Conservation (phyloP, 2,113 vertebrate genomes). For the Ptychochromis oligacanthus region DNA sequence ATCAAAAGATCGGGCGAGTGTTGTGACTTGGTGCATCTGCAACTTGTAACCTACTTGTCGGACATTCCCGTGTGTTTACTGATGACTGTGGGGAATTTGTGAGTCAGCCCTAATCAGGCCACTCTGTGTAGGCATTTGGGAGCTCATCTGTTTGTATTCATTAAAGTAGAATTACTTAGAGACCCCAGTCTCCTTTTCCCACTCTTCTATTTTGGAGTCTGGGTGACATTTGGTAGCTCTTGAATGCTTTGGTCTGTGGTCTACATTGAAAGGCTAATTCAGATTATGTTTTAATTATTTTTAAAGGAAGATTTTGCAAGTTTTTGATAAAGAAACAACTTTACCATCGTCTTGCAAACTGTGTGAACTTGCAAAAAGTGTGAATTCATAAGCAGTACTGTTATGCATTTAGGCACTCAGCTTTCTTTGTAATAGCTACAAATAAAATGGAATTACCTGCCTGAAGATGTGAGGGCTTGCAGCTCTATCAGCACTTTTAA, state of each 20-base stretch:
- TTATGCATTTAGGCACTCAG: too few relatives aligned
- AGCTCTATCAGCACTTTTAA: too few relatives aligned
- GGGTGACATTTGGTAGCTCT: background rate
- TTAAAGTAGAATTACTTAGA: conserved; percentile 65
- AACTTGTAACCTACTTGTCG: conserved; percentile 52
- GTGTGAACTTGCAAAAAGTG: too few relatives aligned
- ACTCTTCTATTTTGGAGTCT: conserved; percentile 15
- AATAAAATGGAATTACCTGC: too few relatives aligned
- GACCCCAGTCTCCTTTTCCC: conserved; percentile 17
- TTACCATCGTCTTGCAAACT: too few relatives aligned
- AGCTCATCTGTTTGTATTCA: conserved; percentile 68
- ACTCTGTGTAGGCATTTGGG: conserved; percentile 70
- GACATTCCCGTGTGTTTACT: conserved; percentile 75
- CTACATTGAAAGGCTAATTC: background rate
- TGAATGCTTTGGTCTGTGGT: background rate
- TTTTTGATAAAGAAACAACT: too few relatives aligned
- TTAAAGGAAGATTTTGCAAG: too few relatives aligned
- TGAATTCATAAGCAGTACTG: too few relatives aligned
- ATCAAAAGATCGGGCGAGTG: conserved; percentile 32
- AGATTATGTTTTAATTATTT: background rate
- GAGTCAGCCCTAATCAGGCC: conserved; percentile 75
- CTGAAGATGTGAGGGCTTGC: too few relatives aligned
- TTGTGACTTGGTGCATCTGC: conserved; percentile 31
- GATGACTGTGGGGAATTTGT: conserved; percentile 62
- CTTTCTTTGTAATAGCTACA: too few relatives aligned